Evolutionary conservation across 2,113 vertebrate genomes (phyloP), one percentile per base, ranked within the genome.

Genomic region (Leuciscus idus): DNA sequence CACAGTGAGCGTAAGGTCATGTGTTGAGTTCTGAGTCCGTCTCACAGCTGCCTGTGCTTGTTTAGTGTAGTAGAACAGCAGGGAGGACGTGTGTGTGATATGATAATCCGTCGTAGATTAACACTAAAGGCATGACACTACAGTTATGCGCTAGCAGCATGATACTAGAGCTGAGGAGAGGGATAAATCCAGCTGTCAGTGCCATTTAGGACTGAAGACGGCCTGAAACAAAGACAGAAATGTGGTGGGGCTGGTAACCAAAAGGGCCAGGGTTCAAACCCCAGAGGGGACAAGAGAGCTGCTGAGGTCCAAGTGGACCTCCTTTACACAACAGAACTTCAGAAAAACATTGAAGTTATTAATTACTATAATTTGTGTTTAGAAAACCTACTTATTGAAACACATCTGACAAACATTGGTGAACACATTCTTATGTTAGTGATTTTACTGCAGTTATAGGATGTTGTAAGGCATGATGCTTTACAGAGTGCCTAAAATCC

Each of bases 171-270:
- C 43, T 4, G 8, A 82, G 43, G 26, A 52, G 7, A 85, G 36
- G 48, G 84, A 70, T 73, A 39, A 82, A 78, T 59, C 86, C 86
- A 87, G 73, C 72, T 87, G 80, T 82, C 64, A 39, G 59, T 83
- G 86, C 80, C 81, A 78, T 83, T 87, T 78, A 46, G 59, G 46
- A 23, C 55, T 57, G 19, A 11, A 23, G 30, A 17, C 10, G n/a
- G 36, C 74, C 78, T 74, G 39, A 81, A 28, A 33, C 33, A 75
- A 57, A 50, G 52, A 33, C 26, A 17, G 9, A 68, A 61, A 52
- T 52, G 28, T 81, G 43, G 4, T 66, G 36, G 6, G 33, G 77
- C 21, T 36, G 33, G 6, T 30, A 11, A 81, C 6, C 23, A 77
- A 55, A 43, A 43, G 70, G 21, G 4, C 36, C 68, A 72, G 68